These are phyloP conservation scores for Microctenopoma lineatum DNA, from an alignment of 2,797 vertebrate species.

Conservation along the genomic window DNA sequence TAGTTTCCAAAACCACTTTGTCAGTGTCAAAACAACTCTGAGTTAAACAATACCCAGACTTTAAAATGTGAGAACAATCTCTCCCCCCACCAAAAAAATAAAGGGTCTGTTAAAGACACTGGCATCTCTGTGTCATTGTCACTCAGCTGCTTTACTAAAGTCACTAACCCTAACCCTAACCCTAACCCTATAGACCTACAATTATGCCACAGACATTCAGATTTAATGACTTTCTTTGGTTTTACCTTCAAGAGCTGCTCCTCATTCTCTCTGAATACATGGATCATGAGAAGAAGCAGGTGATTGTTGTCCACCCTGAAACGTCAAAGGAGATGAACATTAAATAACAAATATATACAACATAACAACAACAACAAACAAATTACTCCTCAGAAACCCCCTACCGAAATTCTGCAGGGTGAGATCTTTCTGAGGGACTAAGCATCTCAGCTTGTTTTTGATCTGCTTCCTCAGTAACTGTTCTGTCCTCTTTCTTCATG, in stretches of 20 bases:
- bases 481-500: constrained; percentile 40
- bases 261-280: constrained; percentile 97
- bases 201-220: too few species aligned
- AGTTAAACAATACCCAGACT: background rate
- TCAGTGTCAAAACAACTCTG: constrained; percentile 14
- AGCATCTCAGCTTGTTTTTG: constrained; percentile 79
- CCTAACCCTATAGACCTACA: too few species aligned
- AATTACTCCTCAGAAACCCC: background rate
- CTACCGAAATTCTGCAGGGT: constrained; percentile 96
- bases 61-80: too few species aligned
- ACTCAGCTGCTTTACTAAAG: too few species aligned
- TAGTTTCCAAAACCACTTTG: constrained; percentile 29
- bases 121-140: background rate
- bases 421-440: constrained; percentile 84
- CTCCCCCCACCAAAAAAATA: too few species aligned
- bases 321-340: constrained; percentile 31
- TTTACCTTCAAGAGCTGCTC: constrained; percentile 95
- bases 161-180: too few species aligned
- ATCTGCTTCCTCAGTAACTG: constrained; percentile 52
- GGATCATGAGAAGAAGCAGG: constrained; percentile 96
- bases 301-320: constrained; percentile 98
- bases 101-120: background rate
- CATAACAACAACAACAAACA: background rate
- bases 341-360: background rate
- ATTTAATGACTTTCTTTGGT: background rate